Evolutionary conservation across 2,113 vertebrate species (phyloP), one percentile per base, ranked within the genome.

Genomic region (Rhadina sibilatrix): DNA sequence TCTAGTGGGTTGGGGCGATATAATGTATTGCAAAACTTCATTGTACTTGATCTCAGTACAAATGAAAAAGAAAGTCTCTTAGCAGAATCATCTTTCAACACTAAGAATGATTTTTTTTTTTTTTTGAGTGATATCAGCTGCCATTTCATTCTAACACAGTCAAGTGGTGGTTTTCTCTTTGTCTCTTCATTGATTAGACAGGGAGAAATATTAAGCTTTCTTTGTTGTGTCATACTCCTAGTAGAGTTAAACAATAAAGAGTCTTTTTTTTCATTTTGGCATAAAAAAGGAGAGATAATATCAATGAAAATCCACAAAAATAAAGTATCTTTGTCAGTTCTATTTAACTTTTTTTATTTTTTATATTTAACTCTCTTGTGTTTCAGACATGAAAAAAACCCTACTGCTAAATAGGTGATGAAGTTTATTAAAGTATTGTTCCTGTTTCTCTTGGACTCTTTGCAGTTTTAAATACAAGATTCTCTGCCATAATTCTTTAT

Each of bases 31-130:
- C 46, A 35, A 27, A 66, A 87, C 37, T 94, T 93, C 22, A 63
- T 64, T 76, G 61, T 59, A 83, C 71, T 24, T 68, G 59, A 35
- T 83, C 38, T 46, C 72, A 66, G 44, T 86, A 87, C 23, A 86
- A 95, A 83, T 66, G 82, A 92, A 93, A 77, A 88, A 70, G 57
- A 9, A 64, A 83, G 16, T 64, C 42, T 92, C 59, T 81, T 76
- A 60, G 33, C 66, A 92, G 74, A 96, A 77, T 85, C 64, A 87
- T 85, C 60, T 95, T 96, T 96, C 93, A 93, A 30, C 11, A 5
- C 44, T 44, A 76, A 33, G 49, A 91, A 50, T 10, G 2, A n/a
- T 54, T 40, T 72, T 33, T 69, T 54, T 40, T 72, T 33, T 69
- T 28, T 70, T 93, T 79, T 69, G 5, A 75, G 47, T 0, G 0